Conservation (phyloP, 1,140 invertebrate species). For the Pteromalus puparum region DNA sequence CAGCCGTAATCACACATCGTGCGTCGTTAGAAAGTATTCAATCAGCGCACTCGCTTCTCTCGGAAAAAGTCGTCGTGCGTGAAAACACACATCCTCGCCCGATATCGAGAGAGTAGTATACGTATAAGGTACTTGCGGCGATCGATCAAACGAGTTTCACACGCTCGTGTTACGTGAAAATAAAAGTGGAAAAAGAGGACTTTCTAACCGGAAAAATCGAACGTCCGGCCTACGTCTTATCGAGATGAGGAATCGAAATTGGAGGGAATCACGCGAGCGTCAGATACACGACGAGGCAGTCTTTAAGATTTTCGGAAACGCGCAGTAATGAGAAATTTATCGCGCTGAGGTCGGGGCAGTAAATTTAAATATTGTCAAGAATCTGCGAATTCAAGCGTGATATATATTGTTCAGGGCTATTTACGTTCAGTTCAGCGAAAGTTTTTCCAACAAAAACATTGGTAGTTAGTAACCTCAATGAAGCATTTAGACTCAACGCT, state of each 20-base stretch:
- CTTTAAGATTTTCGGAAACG: conserved; percentile 36
- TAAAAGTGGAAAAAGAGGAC: conserved; percentile 5
- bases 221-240: not conserved
- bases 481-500: not conserved
- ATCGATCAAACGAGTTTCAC: conserved; percentile 31
- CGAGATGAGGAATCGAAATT: conserved; percentile 9
- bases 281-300: not conserved
- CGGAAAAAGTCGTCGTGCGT: conserved; percentile 4
- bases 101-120: not conserved
- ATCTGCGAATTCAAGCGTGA: no score
- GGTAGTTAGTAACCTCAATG: conserved; percentile 4
- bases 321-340: not conserved
- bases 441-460: no score
- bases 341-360: not conserved
- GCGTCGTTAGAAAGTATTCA: not conserved
- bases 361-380: no score
- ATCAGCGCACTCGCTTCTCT: not conserved
- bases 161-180: not conserved
- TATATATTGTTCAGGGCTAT: no score
- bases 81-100: not conserved
- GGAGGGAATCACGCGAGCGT: conserved; percentile 4
- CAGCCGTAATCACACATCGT: no score
- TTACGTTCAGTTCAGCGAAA: no score
- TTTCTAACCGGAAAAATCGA: conserved; percentile 34
- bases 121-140: not conserved